phyloP scores from a whole-genome alignment of 2,113 vertebrate species.

The Grantiella picta region DNA sequence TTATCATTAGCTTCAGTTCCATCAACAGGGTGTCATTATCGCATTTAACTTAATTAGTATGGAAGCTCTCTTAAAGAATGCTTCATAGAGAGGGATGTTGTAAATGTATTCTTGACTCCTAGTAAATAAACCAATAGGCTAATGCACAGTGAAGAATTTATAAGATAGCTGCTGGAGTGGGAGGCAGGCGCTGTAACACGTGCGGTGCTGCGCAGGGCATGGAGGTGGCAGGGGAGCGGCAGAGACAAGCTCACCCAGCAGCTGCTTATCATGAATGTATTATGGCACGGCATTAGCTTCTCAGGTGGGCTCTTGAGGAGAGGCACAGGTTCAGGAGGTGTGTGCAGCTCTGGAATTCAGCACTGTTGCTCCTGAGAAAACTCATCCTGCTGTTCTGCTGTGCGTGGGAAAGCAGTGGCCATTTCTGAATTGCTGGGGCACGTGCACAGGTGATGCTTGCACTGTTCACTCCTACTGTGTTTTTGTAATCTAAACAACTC shows the following conservation, averaged over 20 bases:
- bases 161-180: background rate
- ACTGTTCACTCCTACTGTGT: background rate
- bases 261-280: background rate
- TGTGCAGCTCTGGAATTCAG: background rate
- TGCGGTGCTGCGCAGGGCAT: background rate
- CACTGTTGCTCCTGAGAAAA: fast-evolving
- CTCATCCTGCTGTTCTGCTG: fast-evolving
- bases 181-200: background rate
- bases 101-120: slow-evolving; percentile 45
- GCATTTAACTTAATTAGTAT: slow-evolving; percentile 67
- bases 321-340: background rate
- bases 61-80: slow-evolving; percentile 42
- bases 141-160: slow-evolving; percentile 25
- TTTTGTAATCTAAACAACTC: background rate
- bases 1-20: slow-evolving; percentile 58
- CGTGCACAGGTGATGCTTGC: background rate
- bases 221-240: background rate
- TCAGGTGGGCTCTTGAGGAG: background rate
- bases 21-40: slow-evolving; percentile 53
- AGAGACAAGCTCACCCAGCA: background rate
- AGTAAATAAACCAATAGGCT: slow-evolving; percentile 51
- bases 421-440: background rate
- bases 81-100: slow-evolving; percentile 26
- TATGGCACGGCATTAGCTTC: background rate
- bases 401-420: background rate